phyloP scores from a whole-genome alignment of 2,113 vertebrate genomes.

The Misgurnus mizolepis region DNA sequence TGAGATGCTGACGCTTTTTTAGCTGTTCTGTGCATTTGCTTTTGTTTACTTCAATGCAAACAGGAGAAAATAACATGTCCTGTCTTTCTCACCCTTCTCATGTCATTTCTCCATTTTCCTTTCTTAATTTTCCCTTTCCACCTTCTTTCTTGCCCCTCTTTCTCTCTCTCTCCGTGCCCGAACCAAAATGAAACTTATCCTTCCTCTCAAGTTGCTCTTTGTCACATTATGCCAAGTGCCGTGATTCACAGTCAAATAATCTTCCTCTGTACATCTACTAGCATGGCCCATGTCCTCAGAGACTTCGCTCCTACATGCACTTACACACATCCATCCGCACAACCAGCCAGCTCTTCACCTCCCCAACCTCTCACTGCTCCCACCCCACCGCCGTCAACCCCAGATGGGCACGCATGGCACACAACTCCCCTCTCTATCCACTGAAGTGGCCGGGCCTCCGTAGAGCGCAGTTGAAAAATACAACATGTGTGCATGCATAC shows the following conservation, averaged over 20 bases:
- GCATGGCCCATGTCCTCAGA: slow-evolving; percentile 87
- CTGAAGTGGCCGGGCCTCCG: slow-evolving; percentile 45
- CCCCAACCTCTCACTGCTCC: neutral
- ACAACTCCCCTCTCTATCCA: slow-evolving; percentile 36
- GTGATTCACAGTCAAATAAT: slow-evolving; percentile 94
- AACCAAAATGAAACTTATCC: slow-evolving; percentile 95
- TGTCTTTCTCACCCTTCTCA: slow-evolving; percentile 45
- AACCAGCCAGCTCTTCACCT: slow-evolving; percentile 24
- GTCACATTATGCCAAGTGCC: slow-evolving; percentile 92
- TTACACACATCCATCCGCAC: slow-evolving; percentile 42
- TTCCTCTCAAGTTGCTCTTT: slow-evolving; percentile 90
- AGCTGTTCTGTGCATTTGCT: slow-evolving; percentile 44
- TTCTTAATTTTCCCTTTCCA: slow-evolving; percentile 58
- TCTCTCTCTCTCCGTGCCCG: slow-evolving; percentile 66
- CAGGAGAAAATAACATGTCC: slow-evolving; percentile 25
- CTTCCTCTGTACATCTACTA: slow-evolving; percentile 95
- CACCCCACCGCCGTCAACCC: slow-evolving; percentile 10
- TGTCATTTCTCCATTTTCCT: slow-evolving; percentile 49
- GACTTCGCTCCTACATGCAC: slow-evolving; percentile 83
- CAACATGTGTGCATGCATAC: slow-evolving; percentile 43
- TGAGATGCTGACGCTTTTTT: slow-evolving; percentile 37
- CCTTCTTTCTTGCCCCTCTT: slow-evolving; percentile 61
- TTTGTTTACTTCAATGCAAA: neutral
- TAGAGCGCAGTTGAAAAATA: slow-evolving; percentile 37
- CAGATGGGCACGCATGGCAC: slow-evolving; percentile 50